phyloP scores from a whole-genome alignment of 1,140 invertebrate species.

The Adelges cooleyi region DNA sequence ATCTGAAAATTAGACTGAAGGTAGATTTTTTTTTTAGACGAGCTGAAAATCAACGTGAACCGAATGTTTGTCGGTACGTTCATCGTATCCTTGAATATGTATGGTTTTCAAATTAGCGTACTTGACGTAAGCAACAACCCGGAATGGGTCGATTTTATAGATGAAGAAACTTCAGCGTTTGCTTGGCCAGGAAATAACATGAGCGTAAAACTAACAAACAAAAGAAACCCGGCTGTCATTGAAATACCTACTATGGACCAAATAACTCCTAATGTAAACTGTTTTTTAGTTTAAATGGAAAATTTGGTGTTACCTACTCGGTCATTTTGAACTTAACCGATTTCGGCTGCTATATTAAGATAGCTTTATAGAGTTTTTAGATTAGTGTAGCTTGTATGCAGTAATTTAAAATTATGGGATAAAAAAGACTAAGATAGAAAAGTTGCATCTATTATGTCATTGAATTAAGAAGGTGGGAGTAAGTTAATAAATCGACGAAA shows the following conservation, averaged over 20 bases:
- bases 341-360: no score
- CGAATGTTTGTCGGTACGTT: constrained; percentile 57
- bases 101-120: constrained; percentile 62
- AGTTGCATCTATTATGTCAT: no score
- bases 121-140: constrained; percentile 45
- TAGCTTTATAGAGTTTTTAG: no score
- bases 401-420: no score
- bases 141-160: constrained; percentile 45
- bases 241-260: constrained; percentile 5
- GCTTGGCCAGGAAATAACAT: constrained; percentile 42
- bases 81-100: constrained; percentile 72
- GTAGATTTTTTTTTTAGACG: constrained; percentile 38
- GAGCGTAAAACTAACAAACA: constrained; percentile 7
- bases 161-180: constrained; percentile 46
- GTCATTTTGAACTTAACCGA: no score
- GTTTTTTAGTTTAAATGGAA: no score
- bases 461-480: no score
- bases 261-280: constrained; percentile 24
- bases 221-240: background rate
- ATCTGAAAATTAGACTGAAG: no score
- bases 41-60: constrained; percentile 44
- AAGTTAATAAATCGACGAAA: no score
- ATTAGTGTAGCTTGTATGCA: no score
- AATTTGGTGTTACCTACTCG: no score
- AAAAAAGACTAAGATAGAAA: no score